phyloP scores from a whole-genome alignment of 2,888 invertebrate genomes.

The Rotaria magnacalcarata region DNA sequence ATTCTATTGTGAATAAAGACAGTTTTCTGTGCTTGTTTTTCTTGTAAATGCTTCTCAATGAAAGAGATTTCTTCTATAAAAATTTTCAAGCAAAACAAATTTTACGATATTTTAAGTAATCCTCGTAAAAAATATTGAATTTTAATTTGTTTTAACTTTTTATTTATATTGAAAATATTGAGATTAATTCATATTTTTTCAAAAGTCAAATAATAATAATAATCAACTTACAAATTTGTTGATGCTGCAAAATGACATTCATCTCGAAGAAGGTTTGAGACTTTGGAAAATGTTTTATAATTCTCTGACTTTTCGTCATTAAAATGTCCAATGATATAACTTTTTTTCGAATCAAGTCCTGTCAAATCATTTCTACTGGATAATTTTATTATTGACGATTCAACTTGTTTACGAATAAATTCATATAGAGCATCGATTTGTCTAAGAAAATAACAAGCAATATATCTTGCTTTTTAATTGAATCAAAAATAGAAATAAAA shows the following conservation, averaged over 20 bases:
- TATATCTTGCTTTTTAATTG: background rate
- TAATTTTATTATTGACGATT: background rate
- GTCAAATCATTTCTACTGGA: background rate
- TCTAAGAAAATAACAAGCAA: conserved; percentile 61
- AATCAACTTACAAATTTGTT: background rate
- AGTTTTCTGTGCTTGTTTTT: background rate
- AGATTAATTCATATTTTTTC: too few relatives aligned
- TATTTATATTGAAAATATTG: too few relatives aligned
- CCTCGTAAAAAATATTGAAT: too few relatives aligned
- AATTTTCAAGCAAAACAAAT: too few relatives aligned
- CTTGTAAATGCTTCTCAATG: too few relatives aligned
- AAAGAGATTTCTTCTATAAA: too few relatives aligned
- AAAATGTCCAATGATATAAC: conserved; percentile 85
- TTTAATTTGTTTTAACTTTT: too few relatives aligned
- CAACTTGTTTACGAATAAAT: conserved; percentile 79
- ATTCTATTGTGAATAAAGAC: background rate
- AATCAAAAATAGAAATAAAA: background rate
- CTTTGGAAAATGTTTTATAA: conserved; percentile 52
- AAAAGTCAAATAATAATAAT: too few relatives aligned
- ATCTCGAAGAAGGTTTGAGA: conserved; percentile 77
- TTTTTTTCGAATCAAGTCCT: conserved; percentile 57
- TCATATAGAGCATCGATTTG: conserved; percentile 82
- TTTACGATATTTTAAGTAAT: too few relatives aligned
- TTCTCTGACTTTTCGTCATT: conserved; percentile 60
- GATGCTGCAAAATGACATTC: conserved; percentile 67